phyloP scores from a whole-genome alignment of 1,140 invertebrate species.

The Asobara japonica region DNA sequence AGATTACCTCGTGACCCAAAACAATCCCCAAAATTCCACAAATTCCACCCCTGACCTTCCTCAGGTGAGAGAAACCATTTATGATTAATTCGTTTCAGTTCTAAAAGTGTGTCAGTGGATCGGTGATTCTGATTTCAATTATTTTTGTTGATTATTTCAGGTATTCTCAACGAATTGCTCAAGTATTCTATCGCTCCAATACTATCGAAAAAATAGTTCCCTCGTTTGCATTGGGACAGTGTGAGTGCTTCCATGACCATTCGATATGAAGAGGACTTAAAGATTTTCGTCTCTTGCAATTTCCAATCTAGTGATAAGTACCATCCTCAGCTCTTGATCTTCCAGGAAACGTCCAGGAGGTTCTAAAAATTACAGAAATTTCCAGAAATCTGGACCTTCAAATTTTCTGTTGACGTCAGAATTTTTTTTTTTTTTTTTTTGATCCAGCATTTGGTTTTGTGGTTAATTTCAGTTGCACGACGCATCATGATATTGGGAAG shows the following conservation, averaged over 20 bases:
- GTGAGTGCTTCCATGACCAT: conserved; percentile 34
- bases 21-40: conserved; percentile 62
- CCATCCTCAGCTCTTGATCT: neutral
- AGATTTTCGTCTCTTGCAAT: too few relatives aligned
- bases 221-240: conserved; percentile 61
- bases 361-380: too few relatives aligned
- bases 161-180: conserved; percentile 59
- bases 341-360: neutral
- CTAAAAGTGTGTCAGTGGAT: conserved; percentile 10
- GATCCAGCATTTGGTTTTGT: too few relatives aligned
- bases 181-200: conserved; percentile 61
- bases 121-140: neutral
- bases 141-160: conserved; percentile 59
- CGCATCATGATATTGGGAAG: too few relatives aligned
- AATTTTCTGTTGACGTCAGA: too few relatives aligned
- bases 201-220: conserved; percentile 61
- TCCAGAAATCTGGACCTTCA: too few relatives aligned
- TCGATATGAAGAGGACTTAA: too few relatives aligned
- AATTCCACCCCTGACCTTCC: conserved; percentile 1
- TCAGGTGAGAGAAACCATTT: conserved; percentile 15
- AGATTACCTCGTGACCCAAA: conserved; percentile 53
- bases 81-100: conserved; percentile 21
- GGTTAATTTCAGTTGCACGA: too few relatives aligned
- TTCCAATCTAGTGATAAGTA: neutral
- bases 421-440: too few relatives aligned